These are phyloP conservation scores for Crocodylus rhombifer DNA, from an alignment of 2,797 vertebrate genomes.

Conservation along the genomic window DNA sequence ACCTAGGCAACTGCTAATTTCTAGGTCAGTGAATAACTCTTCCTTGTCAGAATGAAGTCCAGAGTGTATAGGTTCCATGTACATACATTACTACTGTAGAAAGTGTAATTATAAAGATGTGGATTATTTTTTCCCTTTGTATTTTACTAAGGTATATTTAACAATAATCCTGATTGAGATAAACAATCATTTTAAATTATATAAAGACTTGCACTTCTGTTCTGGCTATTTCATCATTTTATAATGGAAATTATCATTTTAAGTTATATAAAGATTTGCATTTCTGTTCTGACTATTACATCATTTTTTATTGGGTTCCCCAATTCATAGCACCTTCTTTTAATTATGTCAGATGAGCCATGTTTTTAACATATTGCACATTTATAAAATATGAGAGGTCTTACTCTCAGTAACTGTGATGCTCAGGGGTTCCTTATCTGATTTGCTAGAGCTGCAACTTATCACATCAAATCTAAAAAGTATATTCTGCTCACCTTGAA, in stretches of 20 bases:
- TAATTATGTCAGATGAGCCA: slow-evolving; percentile 33
- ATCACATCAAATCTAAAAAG: neutral
- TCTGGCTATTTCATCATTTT: neutral
- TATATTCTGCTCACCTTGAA: neutral
- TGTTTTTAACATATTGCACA: neutral
- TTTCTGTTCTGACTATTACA: slow-evolving; percentile 5
- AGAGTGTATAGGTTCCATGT: neutral
- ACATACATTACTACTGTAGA: rapidly evolving
- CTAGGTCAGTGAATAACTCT: neutral
- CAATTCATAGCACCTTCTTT: slow-evolving; percentile 7
- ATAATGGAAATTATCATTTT: neutral
- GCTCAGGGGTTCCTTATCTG: no score
- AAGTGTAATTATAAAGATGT: neutral
- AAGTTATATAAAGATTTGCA: neutral
- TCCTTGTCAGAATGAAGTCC: neutral
- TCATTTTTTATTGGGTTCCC: slow-evolving; percentile 32
- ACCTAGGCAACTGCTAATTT: neutral
- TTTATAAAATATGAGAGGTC: neutral
- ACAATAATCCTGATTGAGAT: neutral
- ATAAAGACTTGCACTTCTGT: neutral
- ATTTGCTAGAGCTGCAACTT: neutral
- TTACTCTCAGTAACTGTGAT: no score
- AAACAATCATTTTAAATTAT: neutral
- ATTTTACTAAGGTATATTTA: neutral
- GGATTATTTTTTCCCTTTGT: neutral